These are phyloP conservation scores for Hystrix brachyura DNA, from an alignment of 2,113 vertebrate species.

Conservation along the genomic window DNA sequence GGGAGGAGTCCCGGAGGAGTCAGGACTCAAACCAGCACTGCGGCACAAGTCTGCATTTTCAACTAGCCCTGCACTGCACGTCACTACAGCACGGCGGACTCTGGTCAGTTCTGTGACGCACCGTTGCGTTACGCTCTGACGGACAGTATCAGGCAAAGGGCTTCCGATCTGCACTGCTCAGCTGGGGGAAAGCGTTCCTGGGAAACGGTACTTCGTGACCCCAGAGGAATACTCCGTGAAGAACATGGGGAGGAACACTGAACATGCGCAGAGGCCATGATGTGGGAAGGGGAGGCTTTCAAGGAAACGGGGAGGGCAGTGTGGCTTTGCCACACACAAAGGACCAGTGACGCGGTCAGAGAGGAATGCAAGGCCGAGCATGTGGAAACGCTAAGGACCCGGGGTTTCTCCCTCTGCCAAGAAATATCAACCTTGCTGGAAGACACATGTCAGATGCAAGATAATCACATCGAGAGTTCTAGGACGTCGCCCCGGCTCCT, in stretches of 20 bases:
- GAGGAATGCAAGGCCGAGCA: background rate
- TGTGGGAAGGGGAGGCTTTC: accelerated
- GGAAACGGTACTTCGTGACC: background rate
- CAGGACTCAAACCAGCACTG: background rate
- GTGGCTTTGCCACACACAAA: background rate
- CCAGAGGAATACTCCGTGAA: background rate
- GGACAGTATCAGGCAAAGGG: background rate
- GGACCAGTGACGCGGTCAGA: background rate
- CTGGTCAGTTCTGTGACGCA: background rate
- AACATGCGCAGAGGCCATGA: background rate
- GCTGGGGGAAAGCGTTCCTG: background rate
- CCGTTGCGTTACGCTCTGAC: background rate
- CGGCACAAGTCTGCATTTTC: background rate
- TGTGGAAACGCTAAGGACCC: background rate
- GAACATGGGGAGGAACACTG: background rate
- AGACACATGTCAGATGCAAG: background rate
- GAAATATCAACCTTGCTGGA: background rate
- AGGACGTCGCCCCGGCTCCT: background rate
- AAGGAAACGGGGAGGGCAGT: background rate
- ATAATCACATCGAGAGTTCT: background rate
- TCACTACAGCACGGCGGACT: background rate
- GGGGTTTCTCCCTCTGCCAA: background rate
- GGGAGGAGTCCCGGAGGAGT: background rate
- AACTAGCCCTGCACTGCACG: too few species aligned
- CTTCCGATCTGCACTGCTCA: background rate